phyloP scores from a whole-genome alignment of 2,888 invertebrate genomes.

The Melipona beecheii region DNA sequence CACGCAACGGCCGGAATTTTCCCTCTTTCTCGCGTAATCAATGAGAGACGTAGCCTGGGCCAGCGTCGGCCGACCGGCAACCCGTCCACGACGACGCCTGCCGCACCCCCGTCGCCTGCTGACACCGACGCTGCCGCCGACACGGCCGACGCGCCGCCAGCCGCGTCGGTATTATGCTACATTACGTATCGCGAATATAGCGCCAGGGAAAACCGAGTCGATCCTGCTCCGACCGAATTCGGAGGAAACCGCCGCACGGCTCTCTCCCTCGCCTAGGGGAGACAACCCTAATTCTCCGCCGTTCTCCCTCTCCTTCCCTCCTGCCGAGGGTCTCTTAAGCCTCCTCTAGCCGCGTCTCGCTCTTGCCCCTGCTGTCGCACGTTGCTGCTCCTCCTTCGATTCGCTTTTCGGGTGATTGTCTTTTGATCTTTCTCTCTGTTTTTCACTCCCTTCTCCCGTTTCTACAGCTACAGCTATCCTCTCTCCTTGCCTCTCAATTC shows the following conservation, averaged over 20 bases:
- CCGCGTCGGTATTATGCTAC: slow-evolving; percentile 67
- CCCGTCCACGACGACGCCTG: slow-evolving; percentile 64
- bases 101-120: slow-evolving; percentile 54
- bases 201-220: slow-evolving; percentile 60
- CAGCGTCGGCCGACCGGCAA: slow-evolving; percentile 61
- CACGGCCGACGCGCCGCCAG: slow-evolving; percentile 52
- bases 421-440: slow-evolving; percentile 46
- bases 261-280: slow-evolving; percentile 48
- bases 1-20: slow-evolving; percentile 77
- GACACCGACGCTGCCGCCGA: slow-evolving; percentile 57
- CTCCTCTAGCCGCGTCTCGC: slow-evolving; percentile 9
- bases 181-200: slow-evolving; percentile 64
- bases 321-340: slow-evolving; percentile 32
- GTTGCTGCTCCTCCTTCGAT: slow-evolving; percentile 26
- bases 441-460: neutral
- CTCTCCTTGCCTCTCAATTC: neutral
- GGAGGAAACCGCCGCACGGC: slow-evolving; percentile 52
- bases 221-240: slow-evolving; percentile 56
- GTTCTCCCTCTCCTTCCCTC: slow-evolving; percentile 8
- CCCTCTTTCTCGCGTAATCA: slow-evolving; percentile 84
- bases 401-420: slow-evolving; percentile 30
- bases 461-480: too few relatives aligned
- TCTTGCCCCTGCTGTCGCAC: slow-evolving; percentile 17
- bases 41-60: slow-evolving; percentile 78
- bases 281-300: slow-evolving; percentile 59